Percentiles rank a stretch among this genome's conserved stretches.
Evolutionary conservation across 2,888 invertebrate genomes (phyloP).

Genomic region (Dryocosmus kuriphilus): DNA sequence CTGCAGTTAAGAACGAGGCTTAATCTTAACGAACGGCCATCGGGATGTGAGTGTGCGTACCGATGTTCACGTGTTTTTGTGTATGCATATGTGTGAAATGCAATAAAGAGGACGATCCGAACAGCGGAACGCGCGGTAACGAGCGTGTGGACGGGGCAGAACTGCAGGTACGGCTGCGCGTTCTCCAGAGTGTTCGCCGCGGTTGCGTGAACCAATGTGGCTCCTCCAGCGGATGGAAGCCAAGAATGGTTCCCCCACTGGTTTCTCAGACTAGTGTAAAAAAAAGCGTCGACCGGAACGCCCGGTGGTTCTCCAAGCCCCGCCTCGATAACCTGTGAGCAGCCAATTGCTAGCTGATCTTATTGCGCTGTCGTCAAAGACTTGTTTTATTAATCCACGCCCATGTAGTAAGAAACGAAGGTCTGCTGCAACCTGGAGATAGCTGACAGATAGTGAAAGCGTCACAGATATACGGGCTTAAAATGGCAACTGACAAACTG

Average conservation of each 20-base stretch:
- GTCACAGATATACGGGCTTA: constrained; percentile 23
- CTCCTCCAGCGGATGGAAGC: constrained; percentile 59
- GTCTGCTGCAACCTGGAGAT: not conserved
- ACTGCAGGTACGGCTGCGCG: constrained; percentile 48
- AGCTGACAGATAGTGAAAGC: constrained; percentile 1
- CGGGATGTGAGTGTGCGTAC: not conserved
- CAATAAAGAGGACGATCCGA: constrained; percentile 39
- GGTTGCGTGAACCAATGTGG: constrained; percentile 76
- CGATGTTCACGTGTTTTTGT: constrained; percentile 25
- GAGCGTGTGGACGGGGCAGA: constrained; percentile 34
- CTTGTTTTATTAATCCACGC: constrained; percentile 28
- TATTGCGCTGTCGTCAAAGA: constrained; percentile 17
- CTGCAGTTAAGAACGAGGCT: constrained; percentile 29
- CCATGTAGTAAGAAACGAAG: constrained; percentile 22
- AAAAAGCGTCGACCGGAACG: constrained; percentile 46
- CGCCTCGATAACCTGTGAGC: constrained; percentile 44
- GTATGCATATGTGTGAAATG: constrained; percentile 16
- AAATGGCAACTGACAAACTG: constrained; percentile 23
- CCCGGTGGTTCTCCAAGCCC: constrained; percentile 42
- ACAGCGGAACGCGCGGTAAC: constrained; percentile 33
- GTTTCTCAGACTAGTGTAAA: constrained; percentile 43
- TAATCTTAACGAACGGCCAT: constrained; percentile 32
- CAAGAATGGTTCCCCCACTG: constrained; percentile 55
- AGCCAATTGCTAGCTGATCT: constrained; percentile 38
- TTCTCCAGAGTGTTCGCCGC: constrained; percentile 70